Percentiles rank a stretch among this genome's conserved stretches.
phyloP scores from a whole-genome alignment of 2,113 vertebrate genomes.

The Dipodomys spectabilis region DNA sequence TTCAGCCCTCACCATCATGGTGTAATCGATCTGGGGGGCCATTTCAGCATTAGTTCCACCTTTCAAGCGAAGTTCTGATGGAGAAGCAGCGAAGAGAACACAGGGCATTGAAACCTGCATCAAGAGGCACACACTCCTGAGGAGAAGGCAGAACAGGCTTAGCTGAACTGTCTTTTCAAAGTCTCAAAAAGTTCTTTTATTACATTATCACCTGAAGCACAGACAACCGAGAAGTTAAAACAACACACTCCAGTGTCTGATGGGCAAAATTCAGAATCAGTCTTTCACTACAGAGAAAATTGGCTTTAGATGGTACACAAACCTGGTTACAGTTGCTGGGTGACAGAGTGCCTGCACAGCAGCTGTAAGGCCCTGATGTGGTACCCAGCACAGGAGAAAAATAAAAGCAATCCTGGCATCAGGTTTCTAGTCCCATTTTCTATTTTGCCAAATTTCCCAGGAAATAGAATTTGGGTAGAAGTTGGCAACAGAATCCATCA shows the following conservation, averaged over 20 bases:
- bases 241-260: background rate
- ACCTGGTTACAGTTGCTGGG: background rate
- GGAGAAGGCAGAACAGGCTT: constrained; percentile 52
- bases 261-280: background rate
- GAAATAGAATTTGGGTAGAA: background rate
- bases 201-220: background rate
- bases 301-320: background rate
- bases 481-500: background rate
- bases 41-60: constrained; percentile 98
- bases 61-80: constrained; percentile 93
- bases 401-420: background rate
- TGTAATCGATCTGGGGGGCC: constrained; percentile 99
- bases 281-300: constrained; percentile 1
- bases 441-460: constrained; percentile 14
- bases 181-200: background rate
- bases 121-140: constrained; percentile 96
- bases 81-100: constrained; percentile 91
- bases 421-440: background rate
- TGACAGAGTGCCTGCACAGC: background rate
- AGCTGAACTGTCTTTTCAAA: background rate
- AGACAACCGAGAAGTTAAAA: background rate
- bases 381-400: background rate
- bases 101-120: constrained; percentile 96
- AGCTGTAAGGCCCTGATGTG: background rate
- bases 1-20: constrained; percentile 87